Evolutionary conservation across 2,113 vertebrate genomes (phyloP).

Genomic region (Anoplopoma fimbria): DNA sequence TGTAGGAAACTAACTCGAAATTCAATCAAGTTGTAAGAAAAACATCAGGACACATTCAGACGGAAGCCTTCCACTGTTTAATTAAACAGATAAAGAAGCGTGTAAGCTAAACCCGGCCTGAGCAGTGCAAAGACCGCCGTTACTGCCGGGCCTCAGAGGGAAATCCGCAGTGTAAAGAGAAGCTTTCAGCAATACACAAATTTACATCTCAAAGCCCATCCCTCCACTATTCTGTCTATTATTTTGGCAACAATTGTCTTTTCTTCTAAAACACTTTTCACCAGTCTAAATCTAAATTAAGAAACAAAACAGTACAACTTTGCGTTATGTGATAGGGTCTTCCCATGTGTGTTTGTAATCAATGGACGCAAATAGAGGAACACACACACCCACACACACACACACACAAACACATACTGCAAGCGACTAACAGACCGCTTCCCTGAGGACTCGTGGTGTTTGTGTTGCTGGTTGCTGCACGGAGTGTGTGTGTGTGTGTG

Average conservation of each 20-base stretch:
- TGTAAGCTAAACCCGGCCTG: background rate
- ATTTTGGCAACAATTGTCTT: background rate
- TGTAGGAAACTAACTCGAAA: background rate
- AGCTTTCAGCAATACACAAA: background rate
- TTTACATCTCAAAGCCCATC: constrained; percentile 1
- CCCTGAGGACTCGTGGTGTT: constrained; percentile 48
- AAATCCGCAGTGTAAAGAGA: constrained; percentile 26
- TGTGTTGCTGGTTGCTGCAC: constrained; percentile 46
- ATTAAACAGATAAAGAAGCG: background rate
- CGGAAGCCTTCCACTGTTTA: background rate
- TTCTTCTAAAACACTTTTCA: background rate
- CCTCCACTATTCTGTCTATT: background rate
- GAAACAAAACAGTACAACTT: constrained; percentile 6
- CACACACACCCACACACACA: constrained; percentile 38
- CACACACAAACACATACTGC: constrained; percentile 40
- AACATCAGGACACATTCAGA: background rate
- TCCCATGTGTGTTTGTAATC: constrained; percentile 21
- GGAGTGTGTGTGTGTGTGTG: constrained; percentile 28
- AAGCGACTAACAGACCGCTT: constrained; percentile 51
- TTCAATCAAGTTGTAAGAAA: background rate
- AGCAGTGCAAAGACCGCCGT: background rate
- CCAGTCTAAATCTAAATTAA: background rate
- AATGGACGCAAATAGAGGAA: constrained; percentile 30
- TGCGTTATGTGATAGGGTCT: background rate
- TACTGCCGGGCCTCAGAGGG: background rate